phyloP scores from a whole-genome alignment of 2,888 invertebrate species.

The Pheosia tremula region DNA sequence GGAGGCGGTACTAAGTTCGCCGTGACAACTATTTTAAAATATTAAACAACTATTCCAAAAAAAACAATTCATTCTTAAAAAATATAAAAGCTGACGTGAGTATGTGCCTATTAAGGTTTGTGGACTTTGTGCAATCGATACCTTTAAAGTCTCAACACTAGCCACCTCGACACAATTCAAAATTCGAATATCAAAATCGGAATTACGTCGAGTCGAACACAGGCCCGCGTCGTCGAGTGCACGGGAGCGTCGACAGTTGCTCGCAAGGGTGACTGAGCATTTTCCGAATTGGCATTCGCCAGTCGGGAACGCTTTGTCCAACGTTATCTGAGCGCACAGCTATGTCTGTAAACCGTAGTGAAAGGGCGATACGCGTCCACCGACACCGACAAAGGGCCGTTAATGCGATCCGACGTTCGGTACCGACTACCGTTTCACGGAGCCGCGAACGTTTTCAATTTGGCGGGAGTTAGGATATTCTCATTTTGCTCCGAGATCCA shows the following conservation, averaged over 20 bases:
- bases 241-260: constrained; percentile 47
- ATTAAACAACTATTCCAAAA: too few relatives aligned
- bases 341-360: constrained; percentile 58
- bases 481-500: constrained; percentile 57
- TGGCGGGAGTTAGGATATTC: constrained; percentile 60
- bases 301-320: constrained; percentile 59
- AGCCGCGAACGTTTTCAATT: constrained; percentile 64
- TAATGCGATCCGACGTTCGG: constrained; percentile 56
- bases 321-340: constrained; percentile 66
- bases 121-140: background rate
- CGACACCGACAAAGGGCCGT: constrained; percentile 57
- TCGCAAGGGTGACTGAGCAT: constrained; percentile 61
- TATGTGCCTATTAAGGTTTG: background rate
- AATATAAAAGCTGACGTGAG: background rate
- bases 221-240: constrained; percentile 24
- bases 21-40: too few relatives aligned
- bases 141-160: background rate
- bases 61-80: too few relatives aligned
- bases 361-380: constrained; percentile 50
- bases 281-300: constrained; percentile 58
- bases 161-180: background rate
- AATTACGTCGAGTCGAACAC: constrained; percentile 19
- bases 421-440: constrained; percentile 40
- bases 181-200: constrained; percentile 3
- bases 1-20: too few relatives aligned